These are phyloP conservation scores for Nylanderia fulva DNA, from an alignment of 1,140 invertebrate species.

Conservation along the genomic window DNA sequence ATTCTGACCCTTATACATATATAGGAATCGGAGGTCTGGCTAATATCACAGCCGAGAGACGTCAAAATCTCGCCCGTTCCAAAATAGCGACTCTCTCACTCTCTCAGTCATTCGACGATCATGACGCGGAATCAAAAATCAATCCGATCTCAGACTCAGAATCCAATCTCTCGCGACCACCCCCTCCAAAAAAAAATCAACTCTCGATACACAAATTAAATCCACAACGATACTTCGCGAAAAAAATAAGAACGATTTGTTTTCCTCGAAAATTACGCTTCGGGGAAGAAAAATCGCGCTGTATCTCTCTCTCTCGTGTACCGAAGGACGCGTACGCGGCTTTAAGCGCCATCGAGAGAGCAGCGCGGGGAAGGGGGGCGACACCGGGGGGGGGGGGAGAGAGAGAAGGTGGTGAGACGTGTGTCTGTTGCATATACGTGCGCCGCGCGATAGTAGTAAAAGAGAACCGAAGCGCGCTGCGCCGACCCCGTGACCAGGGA, in stretches of 20 bases:
- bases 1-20: no score
- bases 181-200: no score
- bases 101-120: no score
- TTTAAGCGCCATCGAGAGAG: conserved; percentile 66
- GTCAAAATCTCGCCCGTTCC: no score
- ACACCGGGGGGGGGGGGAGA: neutral
- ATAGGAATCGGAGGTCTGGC: no score
- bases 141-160: no score
- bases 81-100: no score
- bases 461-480: conserved; percentile 31
- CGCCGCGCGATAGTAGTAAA: neutral
- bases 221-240: neutral
- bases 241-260: conserved; percentile 11
- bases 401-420: conserved; percentile 2
- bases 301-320: conserved; percentile 40
- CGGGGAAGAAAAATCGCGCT: conserved; percentile 64
- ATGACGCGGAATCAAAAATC: no score
- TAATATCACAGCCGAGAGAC: no score
- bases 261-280: neutral
- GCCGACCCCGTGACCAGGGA: no score
- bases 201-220: neutral
- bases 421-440: conserved; percentile 5
- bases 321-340: conserved; percentile 67
- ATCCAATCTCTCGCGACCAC: neutral
- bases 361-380: neutral